These are phyloP conservation scores for Brachypterus glaber DNA, from an alignment of 2,888 invertebrate genomes.

Conservation along the genomic window DNA sequence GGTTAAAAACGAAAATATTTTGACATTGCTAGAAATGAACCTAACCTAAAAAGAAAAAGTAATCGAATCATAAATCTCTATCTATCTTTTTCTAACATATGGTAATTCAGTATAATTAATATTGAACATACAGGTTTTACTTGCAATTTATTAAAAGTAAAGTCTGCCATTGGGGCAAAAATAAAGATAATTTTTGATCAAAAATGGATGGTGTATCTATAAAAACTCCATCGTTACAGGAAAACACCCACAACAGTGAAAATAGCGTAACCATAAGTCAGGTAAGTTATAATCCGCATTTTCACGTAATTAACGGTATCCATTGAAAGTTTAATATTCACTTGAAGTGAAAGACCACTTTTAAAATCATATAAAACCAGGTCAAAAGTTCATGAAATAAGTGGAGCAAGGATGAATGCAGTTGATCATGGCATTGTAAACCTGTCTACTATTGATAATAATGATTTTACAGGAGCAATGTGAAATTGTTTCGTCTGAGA, in stretches of 20 bases:
- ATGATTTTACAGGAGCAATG: constrained; percentile 32
- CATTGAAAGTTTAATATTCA: constrained; percentile 1
- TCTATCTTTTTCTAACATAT: no score
- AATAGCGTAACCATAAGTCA: no score
- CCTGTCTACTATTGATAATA: constrained; percentile 1
- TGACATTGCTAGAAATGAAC: no score
- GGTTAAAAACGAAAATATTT: no score
- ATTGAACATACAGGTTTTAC: no score
- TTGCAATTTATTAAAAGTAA: no score
- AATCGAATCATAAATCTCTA: no score
- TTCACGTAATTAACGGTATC: not conserved
- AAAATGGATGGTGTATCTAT: constrained; percentile 1
- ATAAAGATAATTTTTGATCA: not conserved
- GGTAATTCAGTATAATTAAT: no score
- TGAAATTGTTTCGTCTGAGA: constrained; percentile 20
- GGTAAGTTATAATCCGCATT: not conserved
- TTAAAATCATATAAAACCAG: constrained; percentile 26
- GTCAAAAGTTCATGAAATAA: constrained; percentile 32
- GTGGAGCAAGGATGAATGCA: constrained; percentile 30
- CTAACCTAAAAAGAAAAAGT: no score
- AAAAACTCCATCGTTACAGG: not conserved
- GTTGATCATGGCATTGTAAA: constrained; percentile 13
- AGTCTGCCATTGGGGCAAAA: constrained; percentile 4
- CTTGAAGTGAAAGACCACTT: constrained; percentile 23
- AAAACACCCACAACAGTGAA: not conserved